These are phyloP conservation scores for Serrognathus titanus DNA, from an alignment of 2,888 invertebrate genomes.

Conservation along the genomic window DNA sequence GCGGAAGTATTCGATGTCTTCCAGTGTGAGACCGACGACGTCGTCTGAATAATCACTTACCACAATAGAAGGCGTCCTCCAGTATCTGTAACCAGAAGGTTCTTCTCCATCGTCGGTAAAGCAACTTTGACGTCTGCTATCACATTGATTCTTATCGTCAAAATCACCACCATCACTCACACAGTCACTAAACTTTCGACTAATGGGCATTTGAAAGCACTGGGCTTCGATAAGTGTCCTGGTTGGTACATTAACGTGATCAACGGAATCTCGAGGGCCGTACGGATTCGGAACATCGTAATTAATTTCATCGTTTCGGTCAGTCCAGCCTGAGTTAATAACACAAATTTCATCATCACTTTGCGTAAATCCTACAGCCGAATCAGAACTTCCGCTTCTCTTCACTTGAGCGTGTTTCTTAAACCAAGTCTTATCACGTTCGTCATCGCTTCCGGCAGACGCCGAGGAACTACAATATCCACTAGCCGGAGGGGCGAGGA, in stretches of 20 bases:
- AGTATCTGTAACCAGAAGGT: constrained; percentile 55
- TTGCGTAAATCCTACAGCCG: constrained; percentile 48
- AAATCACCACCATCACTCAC: constrained; percentile 46
- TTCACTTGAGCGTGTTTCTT: constrained; percentile 34
- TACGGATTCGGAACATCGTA: constrained; percentile 31
- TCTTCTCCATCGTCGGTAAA: constrained; percentile 51
- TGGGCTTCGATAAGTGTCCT: constrained; percentile 58
- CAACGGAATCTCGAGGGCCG: constrained; percentile 44
- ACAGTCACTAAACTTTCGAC: constrained; percentile 50
- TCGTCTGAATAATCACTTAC: constrained; percentile 85
- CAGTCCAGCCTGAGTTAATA: background rate
- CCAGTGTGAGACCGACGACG: constrained; percentile 56
- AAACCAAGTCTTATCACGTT: constrained; percentile 33
- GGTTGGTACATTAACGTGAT: constrained; percentile 45
- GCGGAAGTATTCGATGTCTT: constrained; percentile 59
- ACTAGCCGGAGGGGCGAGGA: constrained; percentile 41
- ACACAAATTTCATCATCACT: constrained; percentile 49
- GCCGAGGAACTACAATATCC: constrained; percentile 45
- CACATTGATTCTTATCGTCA: constrained; percentile 22
- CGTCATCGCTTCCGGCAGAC: constrained; percentile 45
- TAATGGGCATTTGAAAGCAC: constrained; percentile 51
- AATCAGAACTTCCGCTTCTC: constrained; percentile 53
- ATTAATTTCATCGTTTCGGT: background rate
- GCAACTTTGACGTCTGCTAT: constrained; percentile 52
- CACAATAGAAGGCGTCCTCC: constrained; percentile 81